Evolutionary conservation across 2,797 vertebrate species (phyloP).

Genomic region (Coluber constrictor): DNA sequence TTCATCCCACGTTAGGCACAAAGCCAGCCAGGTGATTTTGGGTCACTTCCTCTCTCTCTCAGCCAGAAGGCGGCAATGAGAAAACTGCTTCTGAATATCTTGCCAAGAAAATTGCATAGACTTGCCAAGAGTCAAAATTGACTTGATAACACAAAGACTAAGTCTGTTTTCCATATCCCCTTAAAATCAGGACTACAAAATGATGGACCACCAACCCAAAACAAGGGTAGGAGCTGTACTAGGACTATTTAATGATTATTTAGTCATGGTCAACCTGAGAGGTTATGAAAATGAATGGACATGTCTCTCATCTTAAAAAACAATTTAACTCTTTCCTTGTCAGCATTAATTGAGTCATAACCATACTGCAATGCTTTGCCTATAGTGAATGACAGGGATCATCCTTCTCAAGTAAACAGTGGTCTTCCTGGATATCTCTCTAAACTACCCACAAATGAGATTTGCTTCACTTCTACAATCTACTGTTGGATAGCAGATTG

Average conservation of each 20-base stretch:
- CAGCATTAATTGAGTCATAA: not conserved
- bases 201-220: not conserved
- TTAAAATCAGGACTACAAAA: not conserved
- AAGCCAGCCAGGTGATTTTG: not conserved
- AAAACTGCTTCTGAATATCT: not conserved
- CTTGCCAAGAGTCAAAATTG: not conserved
- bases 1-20: not conserved
- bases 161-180: not conserved
- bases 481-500: not conserved
- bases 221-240: not conserved
- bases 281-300: not conserved
- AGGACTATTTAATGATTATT: not conserved
- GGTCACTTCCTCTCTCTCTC: not conserved
- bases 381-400: not conserved
- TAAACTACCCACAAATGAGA: not conserved
- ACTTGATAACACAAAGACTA: not conserved
- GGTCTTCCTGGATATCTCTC: not conserved
- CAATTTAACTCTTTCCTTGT: not conserved
- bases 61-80: not conserved
- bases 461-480: not conserved
- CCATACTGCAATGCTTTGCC: not conserved
- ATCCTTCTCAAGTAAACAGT: not conserved
- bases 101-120: not conserved
- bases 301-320: not conserved
- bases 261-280: not conserved